Conservation (phyloP, 2,888 invertebrate genomes). For the Phalangium opilio region DNA sequence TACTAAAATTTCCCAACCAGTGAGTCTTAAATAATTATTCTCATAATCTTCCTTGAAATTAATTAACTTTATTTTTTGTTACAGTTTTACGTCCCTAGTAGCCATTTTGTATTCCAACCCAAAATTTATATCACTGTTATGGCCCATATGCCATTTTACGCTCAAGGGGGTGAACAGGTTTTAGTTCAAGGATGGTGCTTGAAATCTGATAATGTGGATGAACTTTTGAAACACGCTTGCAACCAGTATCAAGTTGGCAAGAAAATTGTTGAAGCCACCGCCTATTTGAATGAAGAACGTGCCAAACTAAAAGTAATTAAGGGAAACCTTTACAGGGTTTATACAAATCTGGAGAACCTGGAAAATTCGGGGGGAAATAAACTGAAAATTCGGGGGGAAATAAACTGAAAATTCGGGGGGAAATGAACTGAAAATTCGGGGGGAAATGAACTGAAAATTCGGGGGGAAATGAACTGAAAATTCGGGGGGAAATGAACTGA, state of each 20-base stretch:
- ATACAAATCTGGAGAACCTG: too few relatives aligned
- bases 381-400: too few relatives aligned
- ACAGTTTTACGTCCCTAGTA: conserved; percentile 53
- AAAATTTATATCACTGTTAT: conserved; percentile 56
- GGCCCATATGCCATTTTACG: conserved; percentile 57
- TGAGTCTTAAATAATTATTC: conserved; percentile 16
- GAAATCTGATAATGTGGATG: conserved; percentile 33
- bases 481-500: too few relatives aligned
- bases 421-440: too few relatives aligned
- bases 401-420: too few relatives aligned
- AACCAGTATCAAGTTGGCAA: conserved; percentile 6
- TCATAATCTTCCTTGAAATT: not conserved
- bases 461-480: too few relatives aligned
- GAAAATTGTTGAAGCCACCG: conserved; percentile 11
- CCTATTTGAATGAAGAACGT: conserved; percentile 22
- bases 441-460: too few relatives aligned
- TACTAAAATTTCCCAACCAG: conserved; percentile 29
- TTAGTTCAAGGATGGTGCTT: conserved; percentile 50
- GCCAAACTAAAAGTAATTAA: conserved; percentile 12
- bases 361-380: too few relatives aligned
- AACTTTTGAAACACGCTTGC: not conserved
- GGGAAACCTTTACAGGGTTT: too few relatives aligned
- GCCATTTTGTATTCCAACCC: conserved; percentile 43
- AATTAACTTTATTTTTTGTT: conserved; percentile 3
- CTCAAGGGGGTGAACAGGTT: conserved; percentile 51